Percentiles rank a stretch among this genome's conserved stretches.
phyloP scores from a whole-genome alignment of 2,797 vertebrate genomes.

The Diceros bicornis region DNA sequence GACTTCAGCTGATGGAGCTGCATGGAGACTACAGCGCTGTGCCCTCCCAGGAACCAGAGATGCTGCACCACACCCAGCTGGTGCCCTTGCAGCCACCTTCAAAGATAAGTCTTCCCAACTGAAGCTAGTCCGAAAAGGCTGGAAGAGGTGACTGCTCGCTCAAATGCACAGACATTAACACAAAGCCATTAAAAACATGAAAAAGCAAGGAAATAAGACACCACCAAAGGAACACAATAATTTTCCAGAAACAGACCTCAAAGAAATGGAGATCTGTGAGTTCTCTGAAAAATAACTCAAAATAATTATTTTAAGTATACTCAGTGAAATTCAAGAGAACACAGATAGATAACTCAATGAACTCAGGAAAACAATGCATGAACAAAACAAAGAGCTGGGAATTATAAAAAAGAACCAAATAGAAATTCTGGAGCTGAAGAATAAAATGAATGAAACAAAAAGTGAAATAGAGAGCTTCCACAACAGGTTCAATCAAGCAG shows the following conservation, averaged over 20 bases:
- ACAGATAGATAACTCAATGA: not conserved
- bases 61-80: not conserved
- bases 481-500: not conserved
- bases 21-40: not conserved
- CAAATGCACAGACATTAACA: not conserved
- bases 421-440: not conserved
- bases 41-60: not conserved
- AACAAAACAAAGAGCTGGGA: not conserved
- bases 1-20: not conserved
- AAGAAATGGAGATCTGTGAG: not conserved
- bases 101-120: not conserved
- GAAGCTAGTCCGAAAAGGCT: not conserved
- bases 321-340: not conserved
- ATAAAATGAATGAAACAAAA: not conserved
- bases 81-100: not conserved
- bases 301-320: not conserved
- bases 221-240: not conserved
- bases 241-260: not conserved
- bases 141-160: not conserved
- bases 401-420: not conserved
- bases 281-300: not conserved
- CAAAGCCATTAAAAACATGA: not conserved
- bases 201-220: not conserved
- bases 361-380: not conserved
- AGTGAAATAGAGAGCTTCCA: not conserved